phyloP scores from a whole-genome alignment of 2,797 vertebrate species.

The Chelonia mydas region DNA sequence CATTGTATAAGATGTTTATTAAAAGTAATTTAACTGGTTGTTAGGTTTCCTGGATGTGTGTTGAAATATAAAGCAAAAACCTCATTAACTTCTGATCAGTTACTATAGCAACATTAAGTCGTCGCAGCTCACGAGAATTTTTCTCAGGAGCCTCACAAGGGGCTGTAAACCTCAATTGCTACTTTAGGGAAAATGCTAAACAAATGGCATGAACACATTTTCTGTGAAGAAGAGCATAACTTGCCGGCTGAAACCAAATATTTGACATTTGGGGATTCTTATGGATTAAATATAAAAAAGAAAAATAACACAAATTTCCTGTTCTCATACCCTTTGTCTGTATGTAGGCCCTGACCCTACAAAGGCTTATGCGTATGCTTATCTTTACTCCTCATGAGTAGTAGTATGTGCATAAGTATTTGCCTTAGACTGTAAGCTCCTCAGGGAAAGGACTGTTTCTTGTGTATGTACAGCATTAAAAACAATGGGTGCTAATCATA shows the following conservation, averaged over 20 bases:
- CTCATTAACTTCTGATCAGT: constrained; percentile 5
- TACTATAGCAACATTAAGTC: constrained; percentile 25
- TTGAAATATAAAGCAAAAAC: constrained; percentile 25
- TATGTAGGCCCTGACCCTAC: not conserved
- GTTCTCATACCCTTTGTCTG: not conserved
- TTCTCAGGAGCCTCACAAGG: not conserved
- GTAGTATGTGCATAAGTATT: not conserved
- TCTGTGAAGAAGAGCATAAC: not conserved
- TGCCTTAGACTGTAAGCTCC: not conserved
- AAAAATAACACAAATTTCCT: not conserved
- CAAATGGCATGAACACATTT: not conserved
- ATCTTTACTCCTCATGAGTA: not conserved
- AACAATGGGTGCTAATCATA: not conserved
- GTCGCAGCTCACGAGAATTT: constrained; percentile 29
- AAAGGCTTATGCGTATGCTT: not conserved
- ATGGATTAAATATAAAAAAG: not conserved
- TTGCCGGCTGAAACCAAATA: not conserved
- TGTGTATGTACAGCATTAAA: not conserved
- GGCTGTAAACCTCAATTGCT: not conserved
- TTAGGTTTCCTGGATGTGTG: not conserved
- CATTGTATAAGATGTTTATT: not conserved
- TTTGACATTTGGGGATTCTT: not conserved
- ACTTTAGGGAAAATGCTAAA: not conserved
- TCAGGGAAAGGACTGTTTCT: not conserved
- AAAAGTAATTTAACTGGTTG: constrained; percentile 4